A percentile compares a stretch with the other conserved stretches of the same genome.
Evolutionary conservation across 1,140 invertebrate species (phyloP).

Genomic region (Maniola jurtina): DNA sequence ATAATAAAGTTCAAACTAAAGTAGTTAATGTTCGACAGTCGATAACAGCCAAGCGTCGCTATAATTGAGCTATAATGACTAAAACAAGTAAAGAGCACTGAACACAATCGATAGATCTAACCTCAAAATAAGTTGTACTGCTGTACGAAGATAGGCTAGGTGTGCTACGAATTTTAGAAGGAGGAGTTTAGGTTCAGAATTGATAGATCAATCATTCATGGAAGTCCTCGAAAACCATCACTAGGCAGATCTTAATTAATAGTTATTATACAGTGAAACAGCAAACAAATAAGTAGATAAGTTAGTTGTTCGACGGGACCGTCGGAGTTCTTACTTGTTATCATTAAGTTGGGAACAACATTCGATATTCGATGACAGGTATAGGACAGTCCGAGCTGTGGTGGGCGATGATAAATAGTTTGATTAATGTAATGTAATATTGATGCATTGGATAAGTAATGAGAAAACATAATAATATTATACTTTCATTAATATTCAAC

Average conservation of each 20-base stretch:
- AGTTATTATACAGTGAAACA: neutral
- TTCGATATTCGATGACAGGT: conserved; percentile 31
- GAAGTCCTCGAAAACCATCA: neutral
- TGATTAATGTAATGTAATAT: conserved; percentile 20
- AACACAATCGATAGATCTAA: too few species aligned
- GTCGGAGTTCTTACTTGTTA: conserved; percentile 11
- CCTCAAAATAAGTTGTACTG: too few species aligned
- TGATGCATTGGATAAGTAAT: conserved; percentile 9
- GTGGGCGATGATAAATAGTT: conserved; percentile 17
- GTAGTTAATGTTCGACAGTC: too few species aligned
- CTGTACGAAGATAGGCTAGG: too few species aligned
- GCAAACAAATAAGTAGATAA: conserved; percentile 1
- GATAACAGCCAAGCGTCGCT: too few species aligned
- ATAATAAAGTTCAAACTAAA: too few species aligned
- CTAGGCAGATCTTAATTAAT: neutral
- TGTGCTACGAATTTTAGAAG: too few species aligned
- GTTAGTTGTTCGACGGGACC: neutral
- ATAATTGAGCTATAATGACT: too few species aligned
- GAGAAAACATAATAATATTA: neutral
- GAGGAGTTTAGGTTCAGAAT: too few species aligned
- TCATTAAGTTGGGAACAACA: conserved; percentile 28
- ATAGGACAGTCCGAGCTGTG: conserved; percentile 14
- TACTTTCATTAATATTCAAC: too few species aligned
- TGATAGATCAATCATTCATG: neutral
- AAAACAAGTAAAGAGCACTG: too few species aligned